These are phyloP conservation scores for Astreopora myriophthalma DNA, from an alignment of 64 coral and sea anemone genomes.

Conservation along the genomic window DNA sequence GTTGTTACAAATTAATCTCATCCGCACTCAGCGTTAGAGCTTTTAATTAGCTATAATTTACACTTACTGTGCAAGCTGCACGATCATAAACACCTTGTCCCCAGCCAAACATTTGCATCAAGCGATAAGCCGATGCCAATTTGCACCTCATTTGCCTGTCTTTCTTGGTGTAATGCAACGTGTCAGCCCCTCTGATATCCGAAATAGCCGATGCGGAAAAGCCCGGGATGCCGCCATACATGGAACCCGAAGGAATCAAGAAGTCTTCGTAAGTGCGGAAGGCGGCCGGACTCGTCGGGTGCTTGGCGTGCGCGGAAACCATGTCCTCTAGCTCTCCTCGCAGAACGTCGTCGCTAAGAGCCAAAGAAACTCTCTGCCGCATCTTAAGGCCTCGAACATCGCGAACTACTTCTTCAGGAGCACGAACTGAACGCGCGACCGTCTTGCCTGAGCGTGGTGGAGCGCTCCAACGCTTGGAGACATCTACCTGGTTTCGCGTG, in stretches of 20 bases:
- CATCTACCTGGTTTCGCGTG: not conserved
- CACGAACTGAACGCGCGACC: not conserved
- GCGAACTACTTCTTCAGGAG: conserved; percentile 58
- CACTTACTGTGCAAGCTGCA: conserved; percentile 43
- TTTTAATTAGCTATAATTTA: not conserved
- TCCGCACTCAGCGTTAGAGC: too few relatives aligned
- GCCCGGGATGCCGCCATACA: not conserved
- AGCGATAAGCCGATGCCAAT: conserved; percentile 61
- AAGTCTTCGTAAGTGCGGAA: conserved; percentile 79
- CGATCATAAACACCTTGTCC: conserved; percentile 11
- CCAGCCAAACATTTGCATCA: conserved; percentile 65
- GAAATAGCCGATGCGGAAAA: conserved; percentile 20
- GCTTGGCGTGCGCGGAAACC: not conserved
- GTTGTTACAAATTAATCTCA: not conserved
- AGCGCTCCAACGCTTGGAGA: conserved; percentile 67
- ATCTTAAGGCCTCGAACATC: conserved; percentile 75
- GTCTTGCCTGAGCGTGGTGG: conserved; percentile 43
- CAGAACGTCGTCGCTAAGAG: conserved; percentile 54
- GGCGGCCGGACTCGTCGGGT: conserved; percentile 1
- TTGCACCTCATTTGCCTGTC: conserved; percentile 65
- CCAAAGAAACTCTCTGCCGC: conserved; percentile 69
- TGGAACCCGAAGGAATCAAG: conserved; percentile 50
- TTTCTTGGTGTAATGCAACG: conserved; percentile 44
- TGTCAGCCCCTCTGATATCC: conserved; percentile 67
- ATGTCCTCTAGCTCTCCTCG: conserved; percentile 69